A percentile compares a stretch with the other conserved stretches of the same genome.
These are phyloP conservation scores for Rhynchotus rufescens DNA, from an alignment of 2,797 vertebrate genomes.

Conservation along the genomic window DNA sequence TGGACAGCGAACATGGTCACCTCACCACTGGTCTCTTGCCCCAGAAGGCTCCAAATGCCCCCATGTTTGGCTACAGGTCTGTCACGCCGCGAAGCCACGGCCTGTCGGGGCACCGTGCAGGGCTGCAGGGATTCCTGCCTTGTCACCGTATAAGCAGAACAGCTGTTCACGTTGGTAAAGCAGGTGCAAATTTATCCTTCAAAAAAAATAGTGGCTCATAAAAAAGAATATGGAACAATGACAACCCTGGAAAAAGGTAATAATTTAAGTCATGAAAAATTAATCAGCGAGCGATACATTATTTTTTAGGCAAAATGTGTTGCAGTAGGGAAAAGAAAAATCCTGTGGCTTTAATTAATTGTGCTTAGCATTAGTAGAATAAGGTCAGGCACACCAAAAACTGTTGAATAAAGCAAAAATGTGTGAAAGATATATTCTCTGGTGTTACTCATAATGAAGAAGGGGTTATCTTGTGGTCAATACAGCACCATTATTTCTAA, in stretches of 20 bases:
- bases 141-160: conserved; percentile 19
- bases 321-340: conserved; percentile 58
- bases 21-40: background rate
- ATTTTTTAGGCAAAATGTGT: conserved; percentile 74
- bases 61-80: background rate
- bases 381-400: conserved; percentile 76
- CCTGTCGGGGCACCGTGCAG: background rate
- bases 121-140: conserved; percentile 33
- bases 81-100: background rate
- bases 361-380: conserved; percentile 75
- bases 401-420: conserved; percentile 82
- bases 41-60: background rate
- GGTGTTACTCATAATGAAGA: conserved; percentile 77
- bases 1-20: background rate
- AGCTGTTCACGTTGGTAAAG: conserved; percentile 75
- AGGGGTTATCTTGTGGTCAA: conserved; percentile 76
- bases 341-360: conserved; percentile 76
- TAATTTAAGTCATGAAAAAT: conserved; percentile 79
- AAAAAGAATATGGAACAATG: conserved; percentile 77
- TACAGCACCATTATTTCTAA: conserved; percentile 78
- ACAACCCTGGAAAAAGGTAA: conserved; percentile 63
- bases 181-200: conserved; percentile 77
- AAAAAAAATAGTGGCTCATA: conserved; percentile 72
- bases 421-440: conserved; percentile 74
- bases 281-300: conserved; percentile 72